phyloP scores from a whole-genome alignment of 1,140 invertebrate genomes.

The Aphaenogaster floridana region DNA sequence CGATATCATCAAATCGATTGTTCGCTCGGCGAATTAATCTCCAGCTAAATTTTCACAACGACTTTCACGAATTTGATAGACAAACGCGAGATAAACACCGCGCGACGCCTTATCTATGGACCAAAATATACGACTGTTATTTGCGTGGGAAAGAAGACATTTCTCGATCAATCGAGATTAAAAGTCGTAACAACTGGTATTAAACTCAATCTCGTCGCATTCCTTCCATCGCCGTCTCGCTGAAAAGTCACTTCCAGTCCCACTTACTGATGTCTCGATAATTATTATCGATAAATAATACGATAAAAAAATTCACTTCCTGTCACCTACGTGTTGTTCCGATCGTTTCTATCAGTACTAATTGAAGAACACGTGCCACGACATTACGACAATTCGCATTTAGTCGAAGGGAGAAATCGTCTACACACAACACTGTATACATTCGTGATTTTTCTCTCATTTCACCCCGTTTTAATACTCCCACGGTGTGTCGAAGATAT shows the following conservation, averaged over 20 bases:
- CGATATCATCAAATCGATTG: background rate
- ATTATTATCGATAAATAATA: constrained; percentile 4
- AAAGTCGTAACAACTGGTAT: constrained; percentile 22
- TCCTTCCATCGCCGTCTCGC: background rate
- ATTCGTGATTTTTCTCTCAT: too few relatives aligned
- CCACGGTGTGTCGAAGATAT: background rate
- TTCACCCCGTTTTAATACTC: background rate
- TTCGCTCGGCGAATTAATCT: background rate
- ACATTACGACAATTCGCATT: background rate
- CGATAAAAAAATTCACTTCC: constrained; percentile 23
- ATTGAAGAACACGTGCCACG: background rate
- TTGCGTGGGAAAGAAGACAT: background rate
- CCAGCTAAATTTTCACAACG: background rate
- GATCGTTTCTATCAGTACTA: background rate
- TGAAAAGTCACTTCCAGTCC: background rate
- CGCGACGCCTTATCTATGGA: background rate
- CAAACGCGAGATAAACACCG: background rate
- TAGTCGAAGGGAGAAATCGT: background rate
- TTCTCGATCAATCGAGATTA: background rate
- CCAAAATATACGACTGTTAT: background rate
- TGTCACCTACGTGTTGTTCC: background rate
- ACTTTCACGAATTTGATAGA: background rate
- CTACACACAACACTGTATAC: too few relatives aligned
- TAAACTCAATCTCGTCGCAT: background rate
- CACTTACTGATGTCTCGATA: constrained; percentile 4